Evolutionary conservation across 2,888 invertebrate genomes (phyloP).

Genomic region (Chaetogeoica ovagalla): DNA sequence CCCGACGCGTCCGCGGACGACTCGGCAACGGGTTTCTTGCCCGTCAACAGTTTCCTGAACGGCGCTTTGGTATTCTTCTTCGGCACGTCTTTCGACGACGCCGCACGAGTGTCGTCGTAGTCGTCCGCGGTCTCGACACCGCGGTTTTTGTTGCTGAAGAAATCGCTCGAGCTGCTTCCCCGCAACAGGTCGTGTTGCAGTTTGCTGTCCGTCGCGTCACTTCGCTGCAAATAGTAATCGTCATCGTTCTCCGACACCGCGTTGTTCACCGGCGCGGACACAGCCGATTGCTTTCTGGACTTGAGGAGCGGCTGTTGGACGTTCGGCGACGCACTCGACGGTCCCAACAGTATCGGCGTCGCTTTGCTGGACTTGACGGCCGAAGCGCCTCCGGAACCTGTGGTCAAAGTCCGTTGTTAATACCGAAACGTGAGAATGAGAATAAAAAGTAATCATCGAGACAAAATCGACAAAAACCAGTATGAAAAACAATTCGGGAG

Average conservation of each 20-base stretch:
- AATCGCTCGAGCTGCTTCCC: constrained; percentile 73
- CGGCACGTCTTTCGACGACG: constrained; percentile 55
- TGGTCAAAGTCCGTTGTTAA: not conserved
- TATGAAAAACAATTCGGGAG: no score
- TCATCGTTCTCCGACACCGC: constrained; percentile 70
- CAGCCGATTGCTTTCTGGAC: constrained; percentile 4
- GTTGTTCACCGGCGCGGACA: constrained; percentile 56
- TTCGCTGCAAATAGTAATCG: constrained; percentile 70
- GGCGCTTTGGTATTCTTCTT: constrained; percentile 60
- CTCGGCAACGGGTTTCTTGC: constrained; percentile 55
- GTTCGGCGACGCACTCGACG: constrained; percentile 55
- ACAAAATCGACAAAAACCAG: no score
- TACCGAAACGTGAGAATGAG: no score
- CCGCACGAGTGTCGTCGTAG: constrained; percentile 58
- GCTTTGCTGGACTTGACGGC: constrained; percentile 48
- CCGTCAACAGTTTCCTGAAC: constrained; percentile 60
- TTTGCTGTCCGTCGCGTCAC: constrained; percentile 67
- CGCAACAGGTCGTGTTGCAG: constrained; percentile 56
- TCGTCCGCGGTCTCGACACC: constrained; percentile 65
- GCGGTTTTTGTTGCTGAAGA: constrained; percentile 70
- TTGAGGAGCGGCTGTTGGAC: constrained; percentile 6
- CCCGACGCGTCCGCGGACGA: constrained; percentile 29
- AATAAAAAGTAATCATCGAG: no score
- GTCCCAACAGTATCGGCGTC: constrained; percentile 57
- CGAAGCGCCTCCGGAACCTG: constrained; percentile 29